phyloP scores from a whole-genome alignment of 2,113 vertebrate species.

The Ceyx cyanopectus region DNA sequence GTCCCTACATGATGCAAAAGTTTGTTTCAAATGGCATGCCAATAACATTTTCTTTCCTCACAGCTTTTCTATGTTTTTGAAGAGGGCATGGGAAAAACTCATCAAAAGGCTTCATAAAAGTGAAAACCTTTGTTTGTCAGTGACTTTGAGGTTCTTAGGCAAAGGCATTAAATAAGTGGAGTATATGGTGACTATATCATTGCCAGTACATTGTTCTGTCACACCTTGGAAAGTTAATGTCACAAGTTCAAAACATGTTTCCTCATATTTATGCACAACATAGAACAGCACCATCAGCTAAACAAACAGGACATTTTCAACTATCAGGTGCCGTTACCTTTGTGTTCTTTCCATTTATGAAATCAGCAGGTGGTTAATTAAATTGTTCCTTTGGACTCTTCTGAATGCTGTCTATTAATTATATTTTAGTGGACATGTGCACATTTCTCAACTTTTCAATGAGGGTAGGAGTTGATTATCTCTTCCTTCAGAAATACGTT shows the following conservation, averaged over 20 bases:
- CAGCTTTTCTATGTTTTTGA: background rate
- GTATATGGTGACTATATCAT: background rate
- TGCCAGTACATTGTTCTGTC: background rate
- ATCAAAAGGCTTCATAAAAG: background rate
- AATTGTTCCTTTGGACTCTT: conserved; percentile 63
- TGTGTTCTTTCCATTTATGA: conserved; percentile 63
- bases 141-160: background rate
- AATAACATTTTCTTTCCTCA: background rate
- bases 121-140: background rate
- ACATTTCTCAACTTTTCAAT: conserved; percentile 48
- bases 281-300: conserved; percentile 20
- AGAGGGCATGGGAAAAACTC: background rate
- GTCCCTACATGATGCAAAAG: background rate
- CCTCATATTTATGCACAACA: conserved; percentile 25
- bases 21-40: background rate
- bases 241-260: background rate
- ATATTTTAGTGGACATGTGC: conserved; percentile 28
- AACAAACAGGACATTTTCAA: conserved; percentile 61
- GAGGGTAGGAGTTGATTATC: conserved; percentile 42
- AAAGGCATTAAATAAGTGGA: background rate
- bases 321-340: conserved; percentile 64
- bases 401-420: conserved; percentile 58
- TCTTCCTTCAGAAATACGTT: background rate
- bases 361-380: conserved; percentile 66
- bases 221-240: conserved; percentile 3